Conservation (phyloP, 1,140 invertebrate species). For the Microplitis demolitor region DNA sequence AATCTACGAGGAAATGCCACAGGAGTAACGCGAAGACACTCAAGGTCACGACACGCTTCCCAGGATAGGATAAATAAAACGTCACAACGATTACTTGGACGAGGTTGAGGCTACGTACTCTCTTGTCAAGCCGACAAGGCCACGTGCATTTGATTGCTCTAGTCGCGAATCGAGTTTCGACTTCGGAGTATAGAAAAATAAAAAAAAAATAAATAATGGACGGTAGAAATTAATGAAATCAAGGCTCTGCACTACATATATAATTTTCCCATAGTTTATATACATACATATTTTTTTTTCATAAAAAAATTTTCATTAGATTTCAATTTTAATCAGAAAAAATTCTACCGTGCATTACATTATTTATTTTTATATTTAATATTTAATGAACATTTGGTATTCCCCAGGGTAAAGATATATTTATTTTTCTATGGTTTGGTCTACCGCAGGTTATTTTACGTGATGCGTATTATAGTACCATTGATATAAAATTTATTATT, state of each 20-base stretch:
- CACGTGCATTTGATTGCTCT: neutral
- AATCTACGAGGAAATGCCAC: neutral
- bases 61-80: neutral
- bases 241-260: neutral
- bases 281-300: neutral
- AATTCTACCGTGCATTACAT: too few species aligned
- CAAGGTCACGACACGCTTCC: conserved; percentile 15
- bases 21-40: neutral
- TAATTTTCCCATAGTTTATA: neutral
- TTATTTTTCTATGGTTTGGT: too few species aligned
- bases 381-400: too few species aligned
- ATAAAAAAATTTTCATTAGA: neutral
- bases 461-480: too few species aligned
- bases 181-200: neutral
- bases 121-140: neutral
- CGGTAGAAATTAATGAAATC: neutral
- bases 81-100: conserved; percentile 9
- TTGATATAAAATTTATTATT: too few species aligned
- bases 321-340: neutral
- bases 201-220: neutral
- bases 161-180: neutral
- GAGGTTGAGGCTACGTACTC: neutral
- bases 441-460: too few species aligned
- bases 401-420: too few species aligned
- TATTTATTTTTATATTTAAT: too few species aligned